Percentiles rank a stretch among this genome's conserved stretches.
Evolutionary conservation across 2,888 invertebrate genomes (phyloP).

Genomic region (Drosophila sordidula): DNA sequence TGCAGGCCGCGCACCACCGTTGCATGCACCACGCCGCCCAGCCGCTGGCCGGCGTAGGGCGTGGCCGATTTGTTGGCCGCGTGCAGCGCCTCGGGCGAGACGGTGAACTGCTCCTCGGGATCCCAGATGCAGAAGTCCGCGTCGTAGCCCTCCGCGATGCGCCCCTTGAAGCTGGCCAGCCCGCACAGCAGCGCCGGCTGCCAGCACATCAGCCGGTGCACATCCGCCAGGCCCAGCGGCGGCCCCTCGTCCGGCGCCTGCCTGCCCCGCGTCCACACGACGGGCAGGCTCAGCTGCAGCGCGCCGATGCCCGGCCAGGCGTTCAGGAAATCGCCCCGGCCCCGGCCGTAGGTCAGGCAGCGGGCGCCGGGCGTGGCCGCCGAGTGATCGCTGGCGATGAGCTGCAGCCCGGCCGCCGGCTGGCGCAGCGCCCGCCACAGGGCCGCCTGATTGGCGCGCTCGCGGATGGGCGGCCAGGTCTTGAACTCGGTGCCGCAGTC

Average conservation of each 20-base stretch:
- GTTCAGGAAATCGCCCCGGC: conserved; percentile 88
- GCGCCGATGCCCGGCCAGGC: conserved; percentile 92
- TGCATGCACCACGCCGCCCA: conserved; percentile 88
- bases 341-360: conserved; percentile 82
- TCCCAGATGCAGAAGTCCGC: conserved; percentile 91
- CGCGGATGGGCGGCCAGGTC: conserved; percentile 90
- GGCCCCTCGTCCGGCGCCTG: conserved; percentile 83
- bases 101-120: conserved; percentile 87
- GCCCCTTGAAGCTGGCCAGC: conserved; percentile 87
- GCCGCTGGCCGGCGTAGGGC: conserved; percentile 88
- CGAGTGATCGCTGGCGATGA: conserved; percentile 90
- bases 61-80: conserved; percentile 89
- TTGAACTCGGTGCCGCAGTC: conserved; percentile 89
- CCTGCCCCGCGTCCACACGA: conserved; percentile 88
- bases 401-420: conserved; percentile 85
- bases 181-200: conserved; percentile 88
- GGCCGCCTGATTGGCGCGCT: conserved; percentile 87
- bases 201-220: conserved; percentile 87
- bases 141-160: conserved; percentile 88
- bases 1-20: conserved; percentile 89
- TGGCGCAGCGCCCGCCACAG: conserved; percentile 89
- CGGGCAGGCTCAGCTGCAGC: conserved; percentile 89
- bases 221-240: conserved; percentile 84
- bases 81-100: conserved; percentile 87
- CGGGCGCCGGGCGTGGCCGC: conserved; percentile 89